Conservation (phyloP, 2,888 invertebrate genomes). For the Barypeithes pellucidus region DNA sequence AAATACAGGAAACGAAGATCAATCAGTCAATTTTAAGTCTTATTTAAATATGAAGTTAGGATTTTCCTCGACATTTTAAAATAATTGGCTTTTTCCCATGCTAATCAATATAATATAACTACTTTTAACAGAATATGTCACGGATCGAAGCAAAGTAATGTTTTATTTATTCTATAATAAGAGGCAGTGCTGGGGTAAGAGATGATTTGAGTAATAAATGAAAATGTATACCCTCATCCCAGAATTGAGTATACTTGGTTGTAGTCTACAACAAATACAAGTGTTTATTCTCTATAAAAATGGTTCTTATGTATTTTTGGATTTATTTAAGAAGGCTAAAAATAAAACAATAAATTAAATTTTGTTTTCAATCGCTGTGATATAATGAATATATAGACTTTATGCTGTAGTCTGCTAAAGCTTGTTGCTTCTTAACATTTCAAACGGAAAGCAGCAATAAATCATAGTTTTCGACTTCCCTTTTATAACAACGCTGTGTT, state of each 20-base stretch:
- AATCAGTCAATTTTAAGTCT: not conserved
- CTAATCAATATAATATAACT: constrained; percentile 1
- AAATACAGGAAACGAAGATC: no score
- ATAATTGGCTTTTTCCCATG: constrained; percentile 14
- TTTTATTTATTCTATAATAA: not conserved
- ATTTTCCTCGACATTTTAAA: constrained; percentile 2
- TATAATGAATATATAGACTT: not conserved
- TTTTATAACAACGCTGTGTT: not conserved
- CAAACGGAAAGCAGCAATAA: not conserved
- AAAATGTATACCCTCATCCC: no score
- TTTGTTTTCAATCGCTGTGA: not conserved
- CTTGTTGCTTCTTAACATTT: constrained; percentile 2
- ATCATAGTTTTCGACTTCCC: not conserved
- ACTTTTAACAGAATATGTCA: not conserved
- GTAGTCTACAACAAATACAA: no score
- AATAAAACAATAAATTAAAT: no score
- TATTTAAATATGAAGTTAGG: constrained; percentile 8
- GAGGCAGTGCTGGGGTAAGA: no score
- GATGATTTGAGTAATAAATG: no score
- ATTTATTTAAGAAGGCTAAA: no score
- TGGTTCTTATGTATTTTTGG: no score
- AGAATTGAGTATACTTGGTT: no score
- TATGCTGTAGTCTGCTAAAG: not conserved
- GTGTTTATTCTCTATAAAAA: no score
- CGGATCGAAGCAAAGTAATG: not conserved